Evolutionary conservation across 2,888 invertebrate genomes (phyloP).

Genomic region (Trissolcus japonicus): DNA sequence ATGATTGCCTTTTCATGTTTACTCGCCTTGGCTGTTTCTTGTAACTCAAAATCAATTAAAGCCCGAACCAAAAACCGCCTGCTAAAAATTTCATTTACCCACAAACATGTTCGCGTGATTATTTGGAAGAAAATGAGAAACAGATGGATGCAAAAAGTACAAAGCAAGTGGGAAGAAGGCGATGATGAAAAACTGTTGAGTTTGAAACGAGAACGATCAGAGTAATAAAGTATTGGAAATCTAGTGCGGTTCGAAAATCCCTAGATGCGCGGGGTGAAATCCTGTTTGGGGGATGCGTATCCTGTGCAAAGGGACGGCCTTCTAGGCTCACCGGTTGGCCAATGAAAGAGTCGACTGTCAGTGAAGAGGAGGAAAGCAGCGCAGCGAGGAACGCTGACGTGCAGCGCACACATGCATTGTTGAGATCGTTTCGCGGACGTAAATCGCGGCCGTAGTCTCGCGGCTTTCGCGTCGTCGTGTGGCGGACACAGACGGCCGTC

Average conservation of each 20-base stretch:
- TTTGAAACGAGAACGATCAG: no score
- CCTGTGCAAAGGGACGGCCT: conserved; percentile 18
- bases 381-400: conserved; percentile 10
- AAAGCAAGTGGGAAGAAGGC: background rate
- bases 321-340: conserved; percentile 25
- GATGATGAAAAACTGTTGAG: background rate
- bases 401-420: conserved; percentile 15
- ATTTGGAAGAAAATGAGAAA: background rate
- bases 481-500: background rate
- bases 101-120: no score
- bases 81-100: background rate
- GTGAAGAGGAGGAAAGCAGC: conserved; percentile 24
- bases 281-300: conserved; percentile 6
- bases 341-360: conserved; percentile 19
- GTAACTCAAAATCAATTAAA: no score
- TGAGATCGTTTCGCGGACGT: conserved; percentile 14
- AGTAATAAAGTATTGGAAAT: no score
- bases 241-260: conserved; percentile 3
- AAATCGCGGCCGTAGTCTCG: conserved; percentile 14
- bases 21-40: no score
- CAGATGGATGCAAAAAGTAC: background rate
- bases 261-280: conserved; percentile 8
- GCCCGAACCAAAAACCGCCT: no score
- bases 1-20: background rate
- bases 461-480: conserved; percentile 17